Percentiles rank a stretch among this genome's conserved stretches.
These are phyloP conservation scores for Cremastobaeus sp. DNA, from an alignment of 2,888 invertebrate genomes.

Conservation along the genomic window DNA sequence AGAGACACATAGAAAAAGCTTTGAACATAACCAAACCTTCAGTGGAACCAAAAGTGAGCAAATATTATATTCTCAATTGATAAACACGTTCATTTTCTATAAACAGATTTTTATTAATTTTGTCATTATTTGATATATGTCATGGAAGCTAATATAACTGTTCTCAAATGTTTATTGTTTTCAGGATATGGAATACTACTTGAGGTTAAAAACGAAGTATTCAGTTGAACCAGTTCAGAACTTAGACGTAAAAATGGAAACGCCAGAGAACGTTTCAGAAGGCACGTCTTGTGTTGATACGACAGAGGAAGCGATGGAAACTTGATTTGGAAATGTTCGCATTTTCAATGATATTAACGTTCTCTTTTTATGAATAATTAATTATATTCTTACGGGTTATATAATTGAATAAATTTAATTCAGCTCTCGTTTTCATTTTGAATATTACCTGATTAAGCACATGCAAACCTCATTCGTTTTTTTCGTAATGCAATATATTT, in stretches of 20 bases:
- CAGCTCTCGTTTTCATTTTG: constrained; percentile 16
- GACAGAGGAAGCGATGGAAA: constrained; percentile 74
- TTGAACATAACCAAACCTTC: constrained; percentile 91
- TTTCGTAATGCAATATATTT: constrained; percentile 3
- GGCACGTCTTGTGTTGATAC: constrained; percentile 67
- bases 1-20: constrained; percentile 88
- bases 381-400: constrained; percentile 41
- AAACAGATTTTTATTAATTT: no score
- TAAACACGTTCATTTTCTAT: no score
- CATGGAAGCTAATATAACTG: no score
- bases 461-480: constrained; percentile 15
- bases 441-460: not conserved
- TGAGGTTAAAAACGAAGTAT: constrained; percentile 81
- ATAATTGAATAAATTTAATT: constrained; percentile 24
- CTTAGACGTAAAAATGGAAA: constrained; percentile 81
- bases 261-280: constrained; percentile 65
- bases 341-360: constrained; percentile 21
- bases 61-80: no score
- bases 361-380: constrained; percentile 47
- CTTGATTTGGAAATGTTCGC: constrained; percentile 63
- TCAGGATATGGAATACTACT: constrained; percentile 79
- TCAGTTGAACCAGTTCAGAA: constrained; percentile 79
- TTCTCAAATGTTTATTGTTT: no score
- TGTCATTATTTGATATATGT: no score
- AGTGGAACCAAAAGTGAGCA: constrained; percentile 84